These are phyloP conservation scores for Sebastes diploproa DNA, from an alignment of 2,797 vertebrate genomes.

Conservation along the genomic window DNA sequence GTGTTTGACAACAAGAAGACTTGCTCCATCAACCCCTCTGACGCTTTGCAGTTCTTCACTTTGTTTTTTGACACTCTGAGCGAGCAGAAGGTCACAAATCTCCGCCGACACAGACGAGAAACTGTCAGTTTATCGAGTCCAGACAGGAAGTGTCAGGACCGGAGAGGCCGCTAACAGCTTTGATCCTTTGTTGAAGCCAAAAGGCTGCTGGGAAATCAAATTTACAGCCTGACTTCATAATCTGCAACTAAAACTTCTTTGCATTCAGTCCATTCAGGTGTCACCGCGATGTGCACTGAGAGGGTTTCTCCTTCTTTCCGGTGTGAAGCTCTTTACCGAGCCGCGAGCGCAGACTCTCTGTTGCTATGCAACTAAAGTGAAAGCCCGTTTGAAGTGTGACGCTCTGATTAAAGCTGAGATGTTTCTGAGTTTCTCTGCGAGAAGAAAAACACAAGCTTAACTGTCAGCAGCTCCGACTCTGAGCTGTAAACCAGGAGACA, in stretches of 20 bases:
- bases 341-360: constrained; percentile 6
- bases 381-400: constrained; percentile 14
- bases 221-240: not conserved
- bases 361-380: constrained; percentile 53
- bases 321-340: not conserved
- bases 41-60: not conserved
- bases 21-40: not conserved
- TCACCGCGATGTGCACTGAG: not conserved
- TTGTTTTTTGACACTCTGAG: not conserved
- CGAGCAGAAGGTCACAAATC: not conserved
- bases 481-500: not conserved
- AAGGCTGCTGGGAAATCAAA: constrained; percentile 1
- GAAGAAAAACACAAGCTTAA: not conserved
- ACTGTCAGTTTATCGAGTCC: not conserved
- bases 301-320: not conserved
- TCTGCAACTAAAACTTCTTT: not conserved
- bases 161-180: not conserved
- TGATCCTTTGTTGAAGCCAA: not conserved
- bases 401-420: constrained; percentile 18
- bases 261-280: not conserved
- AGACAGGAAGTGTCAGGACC: not conserved
- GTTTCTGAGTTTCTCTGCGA: not conserved
- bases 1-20: not conserved
- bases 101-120: not conserved
- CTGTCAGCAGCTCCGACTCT: not conserved